Conservation (phyloP, 1,140 invertebrate genomes). For the Macrobrachium rosenbergii region DNA sequence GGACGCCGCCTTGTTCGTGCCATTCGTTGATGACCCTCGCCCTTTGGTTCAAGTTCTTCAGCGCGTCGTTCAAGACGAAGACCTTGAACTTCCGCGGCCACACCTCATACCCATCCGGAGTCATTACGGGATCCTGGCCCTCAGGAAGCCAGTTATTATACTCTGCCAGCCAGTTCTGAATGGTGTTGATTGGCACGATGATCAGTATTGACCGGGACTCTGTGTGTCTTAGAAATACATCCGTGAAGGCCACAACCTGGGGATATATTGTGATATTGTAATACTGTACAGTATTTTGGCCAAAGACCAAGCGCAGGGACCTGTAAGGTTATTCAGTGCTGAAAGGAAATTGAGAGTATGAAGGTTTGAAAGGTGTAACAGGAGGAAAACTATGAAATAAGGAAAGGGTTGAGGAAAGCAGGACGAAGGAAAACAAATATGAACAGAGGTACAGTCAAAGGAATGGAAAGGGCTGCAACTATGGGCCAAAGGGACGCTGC, state of each 20-base stretch:
- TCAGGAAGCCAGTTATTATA: conserved; percentile 96
- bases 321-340: too few relatives aligned
- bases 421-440: too few relatives aligned
- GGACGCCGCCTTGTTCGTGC: conserved; percentile 89
- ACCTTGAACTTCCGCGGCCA: conserved; percentile 86
- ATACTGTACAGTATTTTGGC: too few relatives aligned
- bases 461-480: too few relatives aligned
- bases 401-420: too few relatives aligned
- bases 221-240: conserved; percentile 91
- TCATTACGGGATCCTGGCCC: conserved; percentile 40
- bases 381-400: too few relatives aligned
- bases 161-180: conserved; percentile 98
- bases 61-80: conserved; percentile 92
- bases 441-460: too few relatives aligned
- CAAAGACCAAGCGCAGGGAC: too few relatives aligned
- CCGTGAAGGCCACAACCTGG: conserved; percentile 75
- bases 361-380: too few relatives aligned
- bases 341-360: too few relatives aligned
- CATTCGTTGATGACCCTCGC: conserved; percentile 85
- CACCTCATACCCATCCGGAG: conserved; percentile 64
- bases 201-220: conserved; percentile 90
- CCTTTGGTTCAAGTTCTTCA: conserved; percentile 88
- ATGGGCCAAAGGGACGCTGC: too few relatives aligned
- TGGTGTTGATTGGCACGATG: conserved; percentile 98
- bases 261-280: too few relatives aligned